Percentiles rank a stretch among this genome's conserved stretches.
These are phyloP conservation scores for Halocynthia roretzi DNA, from an alignment of 23 tunicate species.

Conservation along the genomic window DNA sequence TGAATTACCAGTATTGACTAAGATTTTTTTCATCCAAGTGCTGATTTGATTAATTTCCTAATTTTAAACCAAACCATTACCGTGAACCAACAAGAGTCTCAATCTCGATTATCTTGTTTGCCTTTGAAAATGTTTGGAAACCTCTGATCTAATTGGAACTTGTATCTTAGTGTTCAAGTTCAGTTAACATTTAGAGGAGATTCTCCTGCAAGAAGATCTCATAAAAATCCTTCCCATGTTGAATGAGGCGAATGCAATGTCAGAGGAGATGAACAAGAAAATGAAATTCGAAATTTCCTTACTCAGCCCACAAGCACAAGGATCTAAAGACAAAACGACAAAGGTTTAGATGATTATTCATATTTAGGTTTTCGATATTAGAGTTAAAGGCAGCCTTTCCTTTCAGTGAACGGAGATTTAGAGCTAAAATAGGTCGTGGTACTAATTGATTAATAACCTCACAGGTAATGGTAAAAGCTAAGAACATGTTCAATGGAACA, in stretches of 20 bases:
- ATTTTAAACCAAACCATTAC: too few species aligned
- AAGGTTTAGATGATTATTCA: slow-evolving; percentile 29
- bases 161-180: too few species aligned
- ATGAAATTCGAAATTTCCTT: slow-evolving; percentile 65
- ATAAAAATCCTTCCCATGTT: slow-evolving; percentile 70
- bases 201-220: slow-evolving; percentile 73
- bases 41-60: too few species aligned
- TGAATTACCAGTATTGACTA: too few species aligned
- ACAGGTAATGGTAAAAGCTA: slow-evolving; percentile 69
- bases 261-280: slow-evolving; percentile 68
- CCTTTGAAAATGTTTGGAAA: background rate
- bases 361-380: background rate
- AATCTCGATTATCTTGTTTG: too few species aligned
- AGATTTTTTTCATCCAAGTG: too few species aligned
- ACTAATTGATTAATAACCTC: background rate
- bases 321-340: slow-evolving; percentile 60
- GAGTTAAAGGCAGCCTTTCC: background rate
- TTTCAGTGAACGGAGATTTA: background rate
- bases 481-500: slow-evolving; percentile 50
- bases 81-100: too few species aligned
- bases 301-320: slow-evolving; percentile 73
- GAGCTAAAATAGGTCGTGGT: background rate
- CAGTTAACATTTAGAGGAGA: slow-evolving; percentile 47
- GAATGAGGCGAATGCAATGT: slow-evolving; percentile 87
- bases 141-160: too few species aligned